These are phyloP conservation scores for Romanogobio albipinnatus DNA, from an alignment of 2,113 vertebrate species.

Conservation along the genomic window DNA sequence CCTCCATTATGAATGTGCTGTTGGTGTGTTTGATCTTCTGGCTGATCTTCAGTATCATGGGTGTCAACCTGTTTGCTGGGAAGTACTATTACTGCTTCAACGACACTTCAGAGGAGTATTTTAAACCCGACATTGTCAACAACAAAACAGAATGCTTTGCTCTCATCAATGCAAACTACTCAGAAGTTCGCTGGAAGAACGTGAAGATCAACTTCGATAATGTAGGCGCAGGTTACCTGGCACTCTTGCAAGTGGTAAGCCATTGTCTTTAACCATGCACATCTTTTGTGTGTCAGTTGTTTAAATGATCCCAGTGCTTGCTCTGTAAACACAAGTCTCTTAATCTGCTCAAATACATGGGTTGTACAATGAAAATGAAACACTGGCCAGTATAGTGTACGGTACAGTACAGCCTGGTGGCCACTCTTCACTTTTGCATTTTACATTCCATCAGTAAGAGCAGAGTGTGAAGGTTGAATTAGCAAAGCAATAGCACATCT, in stretches of 20 bases:
- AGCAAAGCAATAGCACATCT: too few species aligned
- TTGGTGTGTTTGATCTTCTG: slow-evolving; percentile 99
- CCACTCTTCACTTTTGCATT: too few species aligned
- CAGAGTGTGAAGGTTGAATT: too few species aligned
- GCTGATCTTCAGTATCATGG: slow-evolving; percentile 99
- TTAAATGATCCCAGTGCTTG: neutral
- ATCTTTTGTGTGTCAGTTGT: neutral
- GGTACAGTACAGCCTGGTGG: too few species aligned
- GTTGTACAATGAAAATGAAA: too few species aligned
- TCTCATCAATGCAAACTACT: slow-evolving; percentile 79
- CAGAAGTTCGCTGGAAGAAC: slow-evolving; percentile 93
- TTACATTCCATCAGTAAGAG: too few species aligned
- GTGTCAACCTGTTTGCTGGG: slow-evolving; percentile 97
- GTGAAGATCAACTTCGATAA: slow-evolving; percentile 99
- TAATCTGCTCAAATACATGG: neutral
- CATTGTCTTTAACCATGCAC: neutral
- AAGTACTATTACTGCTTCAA: slow-evolving; percentile 98
- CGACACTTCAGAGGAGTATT: slow-evolving; percentile 80
- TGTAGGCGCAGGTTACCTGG: slow-evolving; percentile 94
- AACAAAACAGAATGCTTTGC: slow-evolving; percentile 86
- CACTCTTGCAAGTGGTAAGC: slow-evolving; percentile 94
- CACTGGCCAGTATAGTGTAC: too few species aligned
- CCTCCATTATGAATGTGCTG: slow-evolving; percentile 99
- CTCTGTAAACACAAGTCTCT: neutral
- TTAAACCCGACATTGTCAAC: slow-evolving; percentile 79